Conservation (phyloP, 2,888 invertebrate genomes). For the Neria commutata region DNA sequence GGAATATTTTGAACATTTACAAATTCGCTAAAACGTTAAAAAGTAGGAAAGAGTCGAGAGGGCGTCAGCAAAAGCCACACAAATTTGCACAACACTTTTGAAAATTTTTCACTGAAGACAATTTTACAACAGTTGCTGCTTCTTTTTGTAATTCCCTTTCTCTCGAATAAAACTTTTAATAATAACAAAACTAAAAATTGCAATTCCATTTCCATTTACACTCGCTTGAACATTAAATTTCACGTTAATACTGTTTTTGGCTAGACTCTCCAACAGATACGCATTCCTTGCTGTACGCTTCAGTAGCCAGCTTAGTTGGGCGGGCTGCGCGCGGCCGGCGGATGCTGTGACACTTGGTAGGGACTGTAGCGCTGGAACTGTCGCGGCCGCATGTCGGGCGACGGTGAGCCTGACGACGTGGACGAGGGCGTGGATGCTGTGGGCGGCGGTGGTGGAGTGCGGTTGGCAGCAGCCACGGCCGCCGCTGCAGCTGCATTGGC, state of each 20-base stretch:
- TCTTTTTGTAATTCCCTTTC: neutral
- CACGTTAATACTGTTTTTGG: constrained; percentile 42
- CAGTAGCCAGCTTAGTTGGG: constrained; percentile 41
- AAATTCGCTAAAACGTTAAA: constrained; percentile 38
- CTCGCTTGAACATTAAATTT: neutral
- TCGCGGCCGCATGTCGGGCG: constrained; percentile 59
- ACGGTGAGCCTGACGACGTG: constrained; percentile 61
- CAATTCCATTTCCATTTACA: neutral
- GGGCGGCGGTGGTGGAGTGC: constrained; percentile 54
- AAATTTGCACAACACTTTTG: neutral
- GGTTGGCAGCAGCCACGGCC: constrained; percentile 41
- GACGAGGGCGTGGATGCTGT: constrained; percentile 57
- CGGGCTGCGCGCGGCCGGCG: constrained; percentile 51
- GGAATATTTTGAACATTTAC: constrained; percentile 11
- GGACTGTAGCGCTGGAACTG: constrained; percentile 60
- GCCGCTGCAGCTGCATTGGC: constrained; percentile 37
- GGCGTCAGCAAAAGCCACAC: neutral
- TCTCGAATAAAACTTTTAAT: neutral
- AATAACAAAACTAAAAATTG: neutral
- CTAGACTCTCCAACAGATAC: no score
- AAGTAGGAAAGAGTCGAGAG: neutral
- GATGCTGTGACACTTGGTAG: constrained; percentile 52
- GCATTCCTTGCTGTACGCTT: neutral
- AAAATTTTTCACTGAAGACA: neutral
- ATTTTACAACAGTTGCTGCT: neutral